These are phyloP conservation scores for Bombus turneri DNA, from an alignment of 1,140 invertebrate genomes.

Conservation along the genomic window DNA sequence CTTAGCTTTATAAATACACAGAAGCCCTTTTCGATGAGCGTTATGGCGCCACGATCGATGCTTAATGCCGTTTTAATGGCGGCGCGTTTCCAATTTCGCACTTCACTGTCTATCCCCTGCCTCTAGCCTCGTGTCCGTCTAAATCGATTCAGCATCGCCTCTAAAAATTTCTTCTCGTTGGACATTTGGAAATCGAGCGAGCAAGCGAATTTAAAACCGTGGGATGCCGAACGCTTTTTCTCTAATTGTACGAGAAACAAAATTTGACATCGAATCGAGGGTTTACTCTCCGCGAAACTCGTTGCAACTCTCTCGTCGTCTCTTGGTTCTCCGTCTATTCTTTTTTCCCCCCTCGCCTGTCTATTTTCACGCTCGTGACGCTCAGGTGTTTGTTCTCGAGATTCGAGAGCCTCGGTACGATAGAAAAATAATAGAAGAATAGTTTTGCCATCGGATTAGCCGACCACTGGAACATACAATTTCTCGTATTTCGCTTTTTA, in stretches of 20 bases:
- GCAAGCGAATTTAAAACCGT: not conserved
- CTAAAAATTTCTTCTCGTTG: not conserved
- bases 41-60: not conserved
- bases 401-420: not conserved
- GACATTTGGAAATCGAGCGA: not conserved
- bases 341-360: not conserved
- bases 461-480: too few species aligned
- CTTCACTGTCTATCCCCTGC: not conserved
- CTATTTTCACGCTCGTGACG: not conserved
- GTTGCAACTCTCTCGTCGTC: not conserved
- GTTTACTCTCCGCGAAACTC: conserved; percentile 8
- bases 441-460: too few species aligned
- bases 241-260: not conserved
- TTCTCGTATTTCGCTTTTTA: too few species aligned
- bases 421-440: too few species aligned
- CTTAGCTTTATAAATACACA: not conserved
- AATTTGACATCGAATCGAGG: not conserved
- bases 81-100: not conserved
- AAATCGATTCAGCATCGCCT: not conserved
- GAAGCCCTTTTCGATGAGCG: not conserved
- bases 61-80: conserved; percentile 12
- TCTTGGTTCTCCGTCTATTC: not conserved
- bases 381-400: conserved; percentile 7
- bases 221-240: not conserved
- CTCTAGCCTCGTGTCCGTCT: too few species aligned